phyloP scores from a whole-genome alignment of 2,888 invertebrate species.

The Ashinkailepas kermadecensis region DNA sequence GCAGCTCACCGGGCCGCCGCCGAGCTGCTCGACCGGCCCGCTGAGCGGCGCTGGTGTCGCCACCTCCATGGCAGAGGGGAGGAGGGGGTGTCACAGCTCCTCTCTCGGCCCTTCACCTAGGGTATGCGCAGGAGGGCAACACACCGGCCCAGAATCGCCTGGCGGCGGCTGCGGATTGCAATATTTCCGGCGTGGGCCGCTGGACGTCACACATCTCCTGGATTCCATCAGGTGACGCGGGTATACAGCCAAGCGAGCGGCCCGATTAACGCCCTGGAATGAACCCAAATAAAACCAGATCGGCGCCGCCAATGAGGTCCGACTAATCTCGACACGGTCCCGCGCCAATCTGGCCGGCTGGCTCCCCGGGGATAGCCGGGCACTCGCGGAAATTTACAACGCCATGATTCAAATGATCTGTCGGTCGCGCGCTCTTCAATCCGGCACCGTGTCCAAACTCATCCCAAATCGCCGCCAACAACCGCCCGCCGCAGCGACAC shows the following conservation, averaged over 20 bases:
- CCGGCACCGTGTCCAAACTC: not conserved
- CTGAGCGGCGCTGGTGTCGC: conserved; percentile 7
- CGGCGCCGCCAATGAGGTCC: not conserved
- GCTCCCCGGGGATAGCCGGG: not conserved
- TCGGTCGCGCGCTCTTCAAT: not conserved
- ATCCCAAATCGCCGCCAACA: not conserved
- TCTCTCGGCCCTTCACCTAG: not conserved
- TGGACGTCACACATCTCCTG: not conserved
- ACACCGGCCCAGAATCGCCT: too few relatives aligned
- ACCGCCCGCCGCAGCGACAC: not conserved
- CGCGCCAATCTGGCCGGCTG: not conserved
- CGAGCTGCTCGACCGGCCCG: not conserved
- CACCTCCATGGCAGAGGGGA: not conserved
- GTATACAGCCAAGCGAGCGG: too few relatives aligned
- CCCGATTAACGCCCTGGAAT: not conserved
- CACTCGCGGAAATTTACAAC: not conserved
- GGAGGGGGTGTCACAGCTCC: not conserved
- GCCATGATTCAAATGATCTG: conserved; percentile 3
- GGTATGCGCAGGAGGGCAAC: not conserved
- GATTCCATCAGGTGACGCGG: not conserved
- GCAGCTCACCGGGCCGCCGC: not conserved
- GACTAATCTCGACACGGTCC: not conserved
- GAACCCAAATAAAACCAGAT: conserved; percentile 7
- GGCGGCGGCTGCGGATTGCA: not conserved
- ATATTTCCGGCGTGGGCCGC: not conserved